phyloP scores from a whole-genome alignment of 2,113 vertebrate genomes.

The Microtus ochrogaster region DNA sequence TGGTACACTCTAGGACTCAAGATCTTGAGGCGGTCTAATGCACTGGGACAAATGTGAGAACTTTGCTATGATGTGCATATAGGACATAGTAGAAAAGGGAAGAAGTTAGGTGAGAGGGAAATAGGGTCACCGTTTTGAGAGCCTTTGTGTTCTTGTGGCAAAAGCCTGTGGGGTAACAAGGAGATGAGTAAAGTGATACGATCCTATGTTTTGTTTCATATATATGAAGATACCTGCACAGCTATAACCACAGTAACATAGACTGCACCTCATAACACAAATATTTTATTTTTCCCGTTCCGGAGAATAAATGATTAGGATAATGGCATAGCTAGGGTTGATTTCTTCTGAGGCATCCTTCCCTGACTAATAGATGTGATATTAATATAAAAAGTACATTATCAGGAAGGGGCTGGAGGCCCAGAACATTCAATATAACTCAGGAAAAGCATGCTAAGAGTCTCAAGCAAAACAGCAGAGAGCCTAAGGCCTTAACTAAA shows the following conservation, averaged over 20 bases:
- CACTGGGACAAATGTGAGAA: neutral
- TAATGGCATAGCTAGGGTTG: neutral
- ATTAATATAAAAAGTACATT: neutral
- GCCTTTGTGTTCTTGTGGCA: neutral
- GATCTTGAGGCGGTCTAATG: neutral
- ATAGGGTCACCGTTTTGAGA: neutral
- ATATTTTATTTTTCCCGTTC: neutral
- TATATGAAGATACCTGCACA: neutral
- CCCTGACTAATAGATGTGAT: neutral
- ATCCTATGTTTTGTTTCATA: constrained; percentile 10
- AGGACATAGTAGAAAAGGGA: neutral
- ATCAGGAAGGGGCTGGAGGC: neutral
- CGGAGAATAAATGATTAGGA: neutral
- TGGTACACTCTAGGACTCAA: neutral
- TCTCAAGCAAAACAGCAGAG: neutral
- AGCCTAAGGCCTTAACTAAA: neutral
- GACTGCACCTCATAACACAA: neutral
- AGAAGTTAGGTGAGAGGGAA: neutral
- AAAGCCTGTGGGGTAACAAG: neutral
- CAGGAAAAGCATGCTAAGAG: neutral
- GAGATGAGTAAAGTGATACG: neutral
- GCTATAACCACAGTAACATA: neutral
- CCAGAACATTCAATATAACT: constrained; percentile 2
- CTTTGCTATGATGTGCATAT: neutral
- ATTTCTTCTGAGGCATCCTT: neutral